Evolutionary conservation across 2,888 invertebrate species (phyloP), one percentile per base, ranked within the genome.

Genomic region (Papilio demoleus): DNA sequence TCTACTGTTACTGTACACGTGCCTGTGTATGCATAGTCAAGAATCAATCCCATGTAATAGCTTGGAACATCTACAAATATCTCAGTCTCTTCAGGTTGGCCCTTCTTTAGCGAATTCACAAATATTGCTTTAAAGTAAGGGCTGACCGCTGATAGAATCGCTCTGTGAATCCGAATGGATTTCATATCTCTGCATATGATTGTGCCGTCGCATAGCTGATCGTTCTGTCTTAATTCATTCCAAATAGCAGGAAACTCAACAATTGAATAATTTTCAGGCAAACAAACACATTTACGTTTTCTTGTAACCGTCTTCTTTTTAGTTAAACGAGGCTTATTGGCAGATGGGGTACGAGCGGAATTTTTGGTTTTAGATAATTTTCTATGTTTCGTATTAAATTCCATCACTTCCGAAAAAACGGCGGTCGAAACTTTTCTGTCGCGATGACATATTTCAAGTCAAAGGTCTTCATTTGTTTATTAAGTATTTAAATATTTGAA

Each of bases 21-120:
- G 47, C 96, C 95, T 4, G 96, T 95, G 80, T 97, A 97, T 0
- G 95, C 95, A 80, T 95, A 97, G 78, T 96, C 96, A 66, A 97
- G 93, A 70, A 97, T 94, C 47, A 94, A 87, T 67, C 90, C 90
- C 88, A 97, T 94, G 77, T 93, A 93, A 70, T 91, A 85, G 70
- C 93, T 93, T 1, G 94, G 92, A 42, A 94, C 93, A 75, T 93
- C 93, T 40, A 95, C 93, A 75, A 90, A 90, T 73, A 95, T 94
- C 82, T 94, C 93, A 1, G 90, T 94, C 74, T 93, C 93, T 79
- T 95, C 95, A 62, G 93, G 92, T 75, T 93, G 91, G 65, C 93
- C 94, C 76, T 93, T 92, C 76, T 94, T 94, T 72, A 95, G 87
- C 14, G 94, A 94, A 83, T 95, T 95, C 67, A 95, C 94, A 84